These are phyloP conservation scores for Hipposideros larvatus DNA, from an alignment of 2,797 vertebrate species.

Conservation along the genomic window DNA sequence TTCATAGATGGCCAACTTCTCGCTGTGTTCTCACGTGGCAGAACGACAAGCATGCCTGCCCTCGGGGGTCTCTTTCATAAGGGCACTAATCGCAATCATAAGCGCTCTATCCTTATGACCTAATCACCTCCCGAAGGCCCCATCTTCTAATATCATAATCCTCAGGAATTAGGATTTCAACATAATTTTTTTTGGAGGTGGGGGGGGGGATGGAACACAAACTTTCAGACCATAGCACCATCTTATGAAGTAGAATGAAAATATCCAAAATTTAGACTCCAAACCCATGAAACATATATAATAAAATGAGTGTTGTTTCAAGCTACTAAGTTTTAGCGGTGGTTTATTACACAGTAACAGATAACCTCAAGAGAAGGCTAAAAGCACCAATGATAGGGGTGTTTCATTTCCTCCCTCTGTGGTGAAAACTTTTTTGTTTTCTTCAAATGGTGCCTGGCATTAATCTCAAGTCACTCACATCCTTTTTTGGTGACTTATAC, in stretches of 20 bases:
- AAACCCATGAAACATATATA: neutral
- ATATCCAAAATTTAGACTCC: neutral
- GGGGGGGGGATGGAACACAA: neutral
- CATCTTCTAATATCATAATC: neutral
- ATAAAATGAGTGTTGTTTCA: neutral
- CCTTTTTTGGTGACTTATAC: neutral
- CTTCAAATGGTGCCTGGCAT: neutral
- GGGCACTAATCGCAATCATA: neutral
- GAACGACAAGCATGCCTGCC: neutral
- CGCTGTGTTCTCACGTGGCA: neutral
- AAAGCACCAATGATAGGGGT: neutral
- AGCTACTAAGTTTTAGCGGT: neutral
- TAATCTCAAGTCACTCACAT: neutral
- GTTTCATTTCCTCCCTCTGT: neutral
- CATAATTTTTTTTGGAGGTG: neutral
- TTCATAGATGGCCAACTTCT: neutral
- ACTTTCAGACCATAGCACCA: neutral
- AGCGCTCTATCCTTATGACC: neutral
- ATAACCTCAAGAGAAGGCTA: neutral
- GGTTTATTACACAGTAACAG: neutral
- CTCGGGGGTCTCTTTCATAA: neutral
- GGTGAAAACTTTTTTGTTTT: neutral
- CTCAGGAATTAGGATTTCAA: neutral
- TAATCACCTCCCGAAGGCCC: neutral
- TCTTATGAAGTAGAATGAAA: neutral